phyloP scores from a whole-genome alignment of 2,888 invertebrate species.

The Clepsis dumicolana region DNA sequence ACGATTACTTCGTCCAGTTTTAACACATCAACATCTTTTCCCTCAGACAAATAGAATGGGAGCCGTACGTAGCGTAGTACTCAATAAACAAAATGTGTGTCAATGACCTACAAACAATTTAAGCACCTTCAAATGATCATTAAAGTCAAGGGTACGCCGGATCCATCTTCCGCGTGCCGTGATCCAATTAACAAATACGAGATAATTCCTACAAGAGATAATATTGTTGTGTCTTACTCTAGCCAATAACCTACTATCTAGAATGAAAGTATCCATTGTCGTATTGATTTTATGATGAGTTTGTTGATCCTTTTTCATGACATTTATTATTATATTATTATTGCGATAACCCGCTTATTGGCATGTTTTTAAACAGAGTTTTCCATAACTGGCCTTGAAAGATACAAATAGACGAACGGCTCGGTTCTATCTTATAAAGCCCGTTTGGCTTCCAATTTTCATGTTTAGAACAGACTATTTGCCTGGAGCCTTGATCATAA shows the following conservation, averaged over 20 bases:
- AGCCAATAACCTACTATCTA: constrained; percentile 37
- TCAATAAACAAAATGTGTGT: constrained; percentile 18
- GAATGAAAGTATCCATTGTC: constrained; percentile 19
- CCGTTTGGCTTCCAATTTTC: background rate
- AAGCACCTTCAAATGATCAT: constrained; percentile 18
- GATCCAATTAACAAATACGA: constrained; percentile 48
- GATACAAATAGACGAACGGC: background rate
- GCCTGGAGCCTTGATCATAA: background rate
- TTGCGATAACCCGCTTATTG: constrained; percentile 25
- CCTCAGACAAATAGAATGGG: too few species aligned
- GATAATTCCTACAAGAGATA: constrained; percentile 43
- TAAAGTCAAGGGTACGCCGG: constrained; percentile 48
- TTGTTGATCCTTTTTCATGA: constrained; percentile 29
- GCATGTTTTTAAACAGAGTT: constrained; percentile 7
- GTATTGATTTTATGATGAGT: constrained; percentile 46
- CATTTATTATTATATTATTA: constrained; percentile 11
- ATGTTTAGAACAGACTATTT: background rate
- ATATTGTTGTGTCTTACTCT: constrained; percentile 40
- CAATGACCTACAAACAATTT: background rate
- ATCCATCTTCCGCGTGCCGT: constrained; percentile 45
- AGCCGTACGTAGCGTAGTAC: background rate
- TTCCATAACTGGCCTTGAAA: constrained; percentile 1
- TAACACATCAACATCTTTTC: too few species aligned
- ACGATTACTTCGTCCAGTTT: too few species aligned
- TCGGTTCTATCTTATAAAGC: background rate